Evolutionary conservation across 1,140 invertebrate genomes (phyloP).

Genomic region (Neuroterus valhalla): DNA sequence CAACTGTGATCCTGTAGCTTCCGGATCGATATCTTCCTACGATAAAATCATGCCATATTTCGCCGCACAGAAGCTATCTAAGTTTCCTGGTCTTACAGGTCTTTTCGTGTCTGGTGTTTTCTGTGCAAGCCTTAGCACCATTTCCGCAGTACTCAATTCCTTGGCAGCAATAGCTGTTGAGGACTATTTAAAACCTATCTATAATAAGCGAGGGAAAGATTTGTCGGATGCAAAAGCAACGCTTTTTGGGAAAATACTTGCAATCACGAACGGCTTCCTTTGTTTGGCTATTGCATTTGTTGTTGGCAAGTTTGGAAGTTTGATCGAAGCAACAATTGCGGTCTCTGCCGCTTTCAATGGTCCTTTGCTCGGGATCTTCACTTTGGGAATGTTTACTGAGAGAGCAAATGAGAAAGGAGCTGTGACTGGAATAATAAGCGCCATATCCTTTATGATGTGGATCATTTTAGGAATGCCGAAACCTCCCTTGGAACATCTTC

Average conservation of each 20-base stretch:
- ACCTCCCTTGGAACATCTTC: constrained; percentile 77
- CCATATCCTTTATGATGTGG: constrained; percentile 84
- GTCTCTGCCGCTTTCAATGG: constrained; percentile 87
- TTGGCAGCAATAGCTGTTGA: constrained; percentile 89
- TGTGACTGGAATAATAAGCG: constrained; percentile 80
- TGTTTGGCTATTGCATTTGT: constrained; percentile 84
- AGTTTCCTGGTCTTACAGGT: constrained; percentile 81
- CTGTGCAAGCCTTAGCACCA: constrained; percentile 87
- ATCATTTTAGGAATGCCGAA: constrained; percentile 89
- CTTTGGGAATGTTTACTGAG: constrained; percentile 84
- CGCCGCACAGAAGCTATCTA: constrained; percentile 83
- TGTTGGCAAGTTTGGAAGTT: constrained; percentile 81
- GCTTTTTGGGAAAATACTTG: constrained; percentile 76
- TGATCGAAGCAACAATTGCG: constrained; percentile 84
- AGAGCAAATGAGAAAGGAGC: constrained; percentile 84
- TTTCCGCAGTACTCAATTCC: constrained; percentile 90
- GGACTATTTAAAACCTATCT: constrained; percentile 82
- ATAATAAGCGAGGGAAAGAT: constrained; percentile 43
- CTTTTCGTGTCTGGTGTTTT: constrained; percentile 78
- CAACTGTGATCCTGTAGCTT: constrained; percentile 84
- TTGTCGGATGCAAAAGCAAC: constrained; percentile 69
- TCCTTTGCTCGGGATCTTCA: constrained; percentile 86
- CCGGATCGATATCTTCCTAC: constrained; percentile 73
- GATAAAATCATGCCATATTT: constrained; percentile 75
- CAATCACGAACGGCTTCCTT: constrained; percentile 81